Evolutionary conservation across 2,888 invertebrate species (phyloP).

Genomic region (Agapostemon virescens): DNA sequence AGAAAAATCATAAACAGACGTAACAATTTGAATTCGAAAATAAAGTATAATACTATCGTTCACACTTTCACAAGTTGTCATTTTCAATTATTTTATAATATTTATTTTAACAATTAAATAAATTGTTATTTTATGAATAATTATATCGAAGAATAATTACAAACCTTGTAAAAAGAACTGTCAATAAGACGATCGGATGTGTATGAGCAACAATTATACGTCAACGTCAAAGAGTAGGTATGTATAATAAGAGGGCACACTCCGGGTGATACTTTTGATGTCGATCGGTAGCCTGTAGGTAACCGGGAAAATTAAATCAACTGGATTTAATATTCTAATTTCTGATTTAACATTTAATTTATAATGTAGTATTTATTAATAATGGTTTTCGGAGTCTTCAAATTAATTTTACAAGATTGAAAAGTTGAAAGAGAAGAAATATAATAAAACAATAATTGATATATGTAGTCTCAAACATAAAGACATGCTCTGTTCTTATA

Average conservation of each 20-base stretch:
- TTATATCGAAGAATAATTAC: conserved; percentile 11
- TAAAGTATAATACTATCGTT: background rate
- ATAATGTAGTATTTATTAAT: too few relatives aligned
- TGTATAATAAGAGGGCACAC: background rate
- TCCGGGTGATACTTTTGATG: background rate
- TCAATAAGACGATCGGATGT: conserved; percentile 18
- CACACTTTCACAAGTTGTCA: background rate
- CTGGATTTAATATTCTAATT: background rate
- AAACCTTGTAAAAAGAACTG: conserved; percentile 41
- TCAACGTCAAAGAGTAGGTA: conserved; percentile 29
- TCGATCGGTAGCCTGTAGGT: background rate
- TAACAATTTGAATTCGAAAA: background rate
- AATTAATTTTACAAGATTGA: too few relatives aligned
- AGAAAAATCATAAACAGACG: background rate
- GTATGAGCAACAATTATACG: conserved; percentile 8
- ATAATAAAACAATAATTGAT: too few relatives aligned
- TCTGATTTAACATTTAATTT: too few relatives aligned
- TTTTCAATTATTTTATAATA: background rate
- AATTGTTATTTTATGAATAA: background rate
- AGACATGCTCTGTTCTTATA: too few relatives aligned
- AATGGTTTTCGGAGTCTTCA: too few relatives aligned
- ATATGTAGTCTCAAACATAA: too few relatives aligned
- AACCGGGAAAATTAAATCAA: background rate
- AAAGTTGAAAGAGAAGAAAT: too few relatives aligned
- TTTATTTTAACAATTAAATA: conserved; percentile 6